A percentile compares a stretch with the other conserved stretches of the same genome.
phyloP scores from a whole-genome alignment of 2,797 vertebrate genomes.

The Sphenodon punctatus region DNA sequence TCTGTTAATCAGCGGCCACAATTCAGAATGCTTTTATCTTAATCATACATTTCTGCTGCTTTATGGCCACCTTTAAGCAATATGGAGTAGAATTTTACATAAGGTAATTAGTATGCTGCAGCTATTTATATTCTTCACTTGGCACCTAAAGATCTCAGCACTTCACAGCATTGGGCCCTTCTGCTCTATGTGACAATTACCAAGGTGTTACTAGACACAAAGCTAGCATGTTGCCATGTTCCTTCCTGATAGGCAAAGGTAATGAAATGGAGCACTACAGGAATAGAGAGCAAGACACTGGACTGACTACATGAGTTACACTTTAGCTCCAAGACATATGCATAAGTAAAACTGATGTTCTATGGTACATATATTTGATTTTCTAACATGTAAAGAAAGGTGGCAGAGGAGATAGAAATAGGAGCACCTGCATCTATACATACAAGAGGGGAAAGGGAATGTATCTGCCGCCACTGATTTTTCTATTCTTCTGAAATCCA shows the following conservation, averaged over 20 bases:
- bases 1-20: background rate
- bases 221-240: background rate
- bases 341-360: rapidly evolving
- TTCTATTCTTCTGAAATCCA: too few relatives aligned
- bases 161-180: background rate
- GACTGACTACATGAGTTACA: background rate
- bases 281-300: background rate
- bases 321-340: rapidly evolving
- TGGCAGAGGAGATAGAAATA: background rate
- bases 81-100: background rate
- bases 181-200: background rate
- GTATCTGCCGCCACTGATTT: too few relatives aligned
- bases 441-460: too few relatives aligned
- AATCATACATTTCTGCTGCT: background rate
- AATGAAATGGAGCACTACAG: background rate
- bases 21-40: background rate
- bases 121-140: background rate
- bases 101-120: background rate
- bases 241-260: background rate
- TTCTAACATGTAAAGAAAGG: background rate
- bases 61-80: background rate
- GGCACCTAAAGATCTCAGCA: background rate
- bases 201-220: too few relatives aligned
- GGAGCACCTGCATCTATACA: too few relatives aligned
- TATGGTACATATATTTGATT: rapidly evolving